phyloP scores from a whole-genome alignment of 2,113 vertebrate species.

The Laterallus jamaicensis region DNA sequence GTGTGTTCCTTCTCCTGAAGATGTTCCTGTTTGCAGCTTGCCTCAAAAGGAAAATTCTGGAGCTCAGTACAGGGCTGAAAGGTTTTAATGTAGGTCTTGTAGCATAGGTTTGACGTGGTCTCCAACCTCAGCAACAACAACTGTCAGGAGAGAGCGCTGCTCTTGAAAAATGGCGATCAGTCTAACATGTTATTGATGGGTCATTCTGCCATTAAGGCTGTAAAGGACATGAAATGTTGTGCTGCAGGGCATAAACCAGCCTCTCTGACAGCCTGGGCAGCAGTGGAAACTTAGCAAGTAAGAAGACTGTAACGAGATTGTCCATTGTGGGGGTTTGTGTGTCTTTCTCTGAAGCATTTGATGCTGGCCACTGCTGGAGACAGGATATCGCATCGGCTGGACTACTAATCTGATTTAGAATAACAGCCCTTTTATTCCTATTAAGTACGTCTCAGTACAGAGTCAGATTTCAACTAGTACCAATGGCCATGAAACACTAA shows the following conservation, averaged over 20 bases:
- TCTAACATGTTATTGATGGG: neutral
- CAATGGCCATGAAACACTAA: neutral
- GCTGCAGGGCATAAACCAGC: constrained; percentile 8
- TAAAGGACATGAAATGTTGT: neutral
- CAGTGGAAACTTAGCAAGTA: neutral
- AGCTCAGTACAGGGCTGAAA: neutral
- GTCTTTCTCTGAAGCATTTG: constrained; percentile 35
- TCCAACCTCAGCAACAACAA: neutral
- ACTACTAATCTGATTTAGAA: constrained; percentile 58
- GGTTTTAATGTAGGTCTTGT: neutral
- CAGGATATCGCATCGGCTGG: constrained; percentile 34
- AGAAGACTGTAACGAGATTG: neutral
- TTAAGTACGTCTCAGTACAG: neutral
- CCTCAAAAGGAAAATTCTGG: neutral
- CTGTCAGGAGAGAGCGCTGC: rapidly evolving
- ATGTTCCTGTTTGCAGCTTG: neutral
- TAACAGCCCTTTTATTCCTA: constrained; percentile 58
- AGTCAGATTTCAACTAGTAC: constrained; percentile 46
- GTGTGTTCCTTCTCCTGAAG: neutral
- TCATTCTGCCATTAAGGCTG: neutral
- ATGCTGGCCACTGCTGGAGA: constrained; percentile 31
- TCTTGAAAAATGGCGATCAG: neutral
- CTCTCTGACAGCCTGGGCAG: neutral
- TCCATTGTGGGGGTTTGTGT: neutral
- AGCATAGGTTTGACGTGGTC: rapidly evolving